Percentiles rank a stretch among this genome's conserved stretches.
These are phyloP conservation scores for Callithrix jacchus DNA, from an alignment of 2,113 vertebrate species.

Conservation along the genomic window DNA sequence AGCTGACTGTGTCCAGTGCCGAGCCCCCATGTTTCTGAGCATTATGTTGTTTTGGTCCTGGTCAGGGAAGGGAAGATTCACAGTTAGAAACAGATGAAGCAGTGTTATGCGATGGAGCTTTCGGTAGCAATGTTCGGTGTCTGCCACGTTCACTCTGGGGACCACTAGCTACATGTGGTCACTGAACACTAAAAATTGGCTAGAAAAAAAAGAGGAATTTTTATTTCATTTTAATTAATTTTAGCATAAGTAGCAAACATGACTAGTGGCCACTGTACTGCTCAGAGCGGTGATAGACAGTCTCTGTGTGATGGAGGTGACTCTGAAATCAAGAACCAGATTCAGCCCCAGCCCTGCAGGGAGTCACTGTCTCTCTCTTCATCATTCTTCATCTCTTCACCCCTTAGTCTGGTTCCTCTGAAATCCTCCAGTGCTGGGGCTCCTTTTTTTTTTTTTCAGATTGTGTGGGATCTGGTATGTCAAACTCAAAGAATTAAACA, in stretches of 20 bases:
- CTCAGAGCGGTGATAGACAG: no score
- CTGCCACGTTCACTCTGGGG: background rate
- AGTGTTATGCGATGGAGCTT: background rate
- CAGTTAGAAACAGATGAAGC: background rate
- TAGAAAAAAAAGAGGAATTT: background rate
- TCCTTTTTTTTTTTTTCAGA: background rate
- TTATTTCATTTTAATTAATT: background rate
- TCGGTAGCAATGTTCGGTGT: background rate
- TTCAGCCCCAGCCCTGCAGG: background rate
- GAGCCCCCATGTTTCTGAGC: background rate
- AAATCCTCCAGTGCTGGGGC: background rate
- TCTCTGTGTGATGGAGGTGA: background rate
- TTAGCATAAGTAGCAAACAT: background rate
- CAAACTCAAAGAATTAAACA: background rate
- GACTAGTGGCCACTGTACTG: no score
- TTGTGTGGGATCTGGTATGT: background rate
- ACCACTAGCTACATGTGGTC: background rate
- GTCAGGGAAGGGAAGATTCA: background rate
- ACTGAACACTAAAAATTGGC: background rate
- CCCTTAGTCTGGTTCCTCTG: background rate
- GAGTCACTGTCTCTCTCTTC: background rate
- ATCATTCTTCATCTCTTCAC: background rate
- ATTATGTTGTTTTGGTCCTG: background rate
- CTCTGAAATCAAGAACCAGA: background rate
- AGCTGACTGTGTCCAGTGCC: background rate